Conservation (phyloP, 2,888 invertebrate species). For the Noctua janthina region DNA sequence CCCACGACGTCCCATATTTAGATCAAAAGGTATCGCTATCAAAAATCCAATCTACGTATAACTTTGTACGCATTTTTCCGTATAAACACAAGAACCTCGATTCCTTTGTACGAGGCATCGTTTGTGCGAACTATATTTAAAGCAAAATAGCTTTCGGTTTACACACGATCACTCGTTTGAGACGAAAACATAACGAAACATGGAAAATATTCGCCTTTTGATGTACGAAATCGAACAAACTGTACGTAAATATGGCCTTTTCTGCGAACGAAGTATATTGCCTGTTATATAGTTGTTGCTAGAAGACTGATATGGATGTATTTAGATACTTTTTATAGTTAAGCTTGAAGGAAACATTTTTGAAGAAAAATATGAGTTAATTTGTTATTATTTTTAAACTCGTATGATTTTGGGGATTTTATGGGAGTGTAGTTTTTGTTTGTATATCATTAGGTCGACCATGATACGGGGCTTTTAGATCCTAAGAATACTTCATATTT, state of each 20-base stretch:
- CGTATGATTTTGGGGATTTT: not conserved
- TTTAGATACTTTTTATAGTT: not conserved
- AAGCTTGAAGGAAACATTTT: not conserved
- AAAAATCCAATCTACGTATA: slow-evolving; percentile 11
- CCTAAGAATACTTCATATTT: not conserved
- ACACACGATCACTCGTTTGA: slow-evolving; percentile 47
- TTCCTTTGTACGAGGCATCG: slow-evolving; percentile 54
- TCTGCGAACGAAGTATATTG: slow-evolving; percentile 22
- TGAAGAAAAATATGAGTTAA: not conserved
- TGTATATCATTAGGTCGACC: not conserved
- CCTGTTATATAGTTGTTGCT: not conserved
- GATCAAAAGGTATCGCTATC: slow-evolving; percentile 13
- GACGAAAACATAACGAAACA: slow-evolving; percentile 53
- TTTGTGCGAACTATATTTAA: slow-evolving; percentile 65
- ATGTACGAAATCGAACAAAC: slow-evolving; percentile 54
- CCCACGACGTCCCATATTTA: not conserved
- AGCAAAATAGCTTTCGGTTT: slow-evolving; percentile 66
- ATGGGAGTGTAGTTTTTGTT: not conserved
- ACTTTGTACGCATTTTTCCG: slow-evolving; percentile 23
- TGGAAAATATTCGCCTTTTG: slow-evolving; percentile 58
- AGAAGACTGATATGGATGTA: not conserved
- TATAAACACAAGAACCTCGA: slow-evolving; percentile 24
- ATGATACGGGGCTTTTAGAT: not conserved
- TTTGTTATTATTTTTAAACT: not conserved
- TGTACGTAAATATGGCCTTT: slow-evolving; percentile 37